Conservation (phyloP, 2,888 invertebrate genomes). For the Homarus gammarus region DNA sequence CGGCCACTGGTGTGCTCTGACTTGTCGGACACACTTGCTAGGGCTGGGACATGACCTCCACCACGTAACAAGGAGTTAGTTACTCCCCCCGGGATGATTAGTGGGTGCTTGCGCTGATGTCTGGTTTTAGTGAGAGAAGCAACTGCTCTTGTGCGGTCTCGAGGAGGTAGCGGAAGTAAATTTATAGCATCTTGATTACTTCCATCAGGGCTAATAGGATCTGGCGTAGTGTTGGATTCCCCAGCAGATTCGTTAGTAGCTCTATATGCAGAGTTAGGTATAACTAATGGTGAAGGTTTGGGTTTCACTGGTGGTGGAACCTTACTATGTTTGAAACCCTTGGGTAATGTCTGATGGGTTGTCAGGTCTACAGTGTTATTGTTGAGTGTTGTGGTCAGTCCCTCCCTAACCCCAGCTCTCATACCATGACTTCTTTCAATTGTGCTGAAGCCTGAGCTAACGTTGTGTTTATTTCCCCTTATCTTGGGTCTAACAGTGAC, state of each 20-base stretch:
- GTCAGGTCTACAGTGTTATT: slow-evolving; percentile 54
- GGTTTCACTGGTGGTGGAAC: slow-evolving; percentile 76
- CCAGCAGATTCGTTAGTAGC: slow-evolving; percentile 29
- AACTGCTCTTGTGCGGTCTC: slow-evolving; percentile 84
- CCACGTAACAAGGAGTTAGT: slow-evolving; percentile 74
- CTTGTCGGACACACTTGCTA: slow-evolving; percentile 48
- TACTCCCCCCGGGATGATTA: slow-evolving; percentile 85
- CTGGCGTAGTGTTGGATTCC: slow-evolving; percentile 38
- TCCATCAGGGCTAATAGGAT: slow-evolving; percentile 45
- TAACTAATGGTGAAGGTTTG: slow-evolving; percentile 76
- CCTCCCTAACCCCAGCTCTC: slow-evolving; percentile 49
- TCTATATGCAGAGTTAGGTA: slow-evolving; percentile 71
- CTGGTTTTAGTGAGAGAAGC: slow-evolving; percentile 84
- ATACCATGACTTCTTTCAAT: slow-evolving; percentile 66
- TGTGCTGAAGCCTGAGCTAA: slow-evolving; percentile 62
- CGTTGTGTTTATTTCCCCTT: slow-evolving; percentile 81
- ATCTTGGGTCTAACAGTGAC: slow-evolving; percentile 81
- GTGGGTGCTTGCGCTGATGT: slow-evolving; percentile 89
- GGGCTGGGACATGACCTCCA: slow-evolving; percentile 53
- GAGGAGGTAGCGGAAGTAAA: slow-evolving; percentile 89
- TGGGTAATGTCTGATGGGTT: slow-evolving; percentile 72
- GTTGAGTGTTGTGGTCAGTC: slow-evolving; percentile 23
- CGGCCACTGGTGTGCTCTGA: slow-evolving; percentile 54
- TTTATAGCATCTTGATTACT: slow-evolving; percentile 80
- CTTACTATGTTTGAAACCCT: slow-evolving; percentile 73